Evolutionary conservation across 2,888 invertebrate species (phyloP), one percentile per base, ranked within the genome.

Genomic region (Leucoma salicis): DNA sequence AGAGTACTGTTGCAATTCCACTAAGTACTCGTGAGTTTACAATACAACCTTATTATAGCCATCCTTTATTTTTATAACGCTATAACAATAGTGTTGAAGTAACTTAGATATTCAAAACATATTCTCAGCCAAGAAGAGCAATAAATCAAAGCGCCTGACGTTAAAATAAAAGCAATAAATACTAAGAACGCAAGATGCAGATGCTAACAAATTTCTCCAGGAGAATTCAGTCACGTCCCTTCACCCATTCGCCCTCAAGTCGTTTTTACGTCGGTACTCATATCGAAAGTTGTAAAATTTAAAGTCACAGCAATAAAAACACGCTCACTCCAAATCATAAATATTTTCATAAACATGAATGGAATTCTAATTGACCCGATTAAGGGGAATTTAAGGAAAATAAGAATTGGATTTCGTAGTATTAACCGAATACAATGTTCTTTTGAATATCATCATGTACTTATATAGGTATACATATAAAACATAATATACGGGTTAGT

Each of bases 331-430:
- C 24, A 29, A 50, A 34, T 50, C 39, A 55, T 58, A 55, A 57
- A 55, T 62, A 62, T 55, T 62, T 59, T 49, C 34, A 51, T 57
- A 49, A 53, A 53, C 44, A 42, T 46, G 58, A 49, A 51, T 51
- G 38, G 44, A 54, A 49, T 61, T 51, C 42, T 47, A 46, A 59
- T 53, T 46, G n/a, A 32, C 7, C 8, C 21, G n/a, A 21, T 44
- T 31, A 39, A 37, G 14, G 31, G 15, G 31, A 31, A 31, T 37
- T 21, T 14, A 10, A 5, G 8, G 28, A 15, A 32, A 31, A 24
- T 31, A 24, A 37, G 28, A 16, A 21, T 6, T 28, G 14, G 7
- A 13, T 21, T 28, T 29, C 10, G 3, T n/a, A 21, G 8, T 24
- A 8, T 18, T 34, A 13, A 16, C 5, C 32, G 16, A 34, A 21